phyloP scores from a whole-genome alignment of 2,113 vertebrate species.

The Leucoraja erinaceus region DNA sequence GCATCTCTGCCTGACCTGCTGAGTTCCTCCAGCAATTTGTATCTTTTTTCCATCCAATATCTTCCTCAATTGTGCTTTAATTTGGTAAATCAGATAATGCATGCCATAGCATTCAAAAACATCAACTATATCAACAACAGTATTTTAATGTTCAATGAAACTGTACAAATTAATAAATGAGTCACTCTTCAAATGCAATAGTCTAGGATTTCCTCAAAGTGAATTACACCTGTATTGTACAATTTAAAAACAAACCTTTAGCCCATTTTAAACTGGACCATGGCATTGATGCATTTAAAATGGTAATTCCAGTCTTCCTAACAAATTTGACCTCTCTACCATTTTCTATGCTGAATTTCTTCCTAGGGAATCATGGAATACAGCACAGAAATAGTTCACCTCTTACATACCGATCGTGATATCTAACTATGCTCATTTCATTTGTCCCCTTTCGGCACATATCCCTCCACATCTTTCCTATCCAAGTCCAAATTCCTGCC shows the following conservation, averaged over 20 bases:
- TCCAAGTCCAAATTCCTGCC: no score
- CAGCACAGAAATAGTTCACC: no score
- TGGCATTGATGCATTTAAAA: no score
- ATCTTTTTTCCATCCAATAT: not conserved
- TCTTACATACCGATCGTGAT: no score
- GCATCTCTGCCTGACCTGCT: no score
- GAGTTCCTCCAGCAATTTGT: no score
- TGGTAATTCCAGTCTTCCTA: not conserved
- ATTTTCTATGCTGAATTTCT: not conserved
- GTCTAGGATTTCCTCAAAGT: not conserved
- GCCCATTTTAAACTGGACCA: no score
- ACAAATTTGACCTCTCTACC: not conserved
- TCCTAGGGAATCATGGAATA: no score
- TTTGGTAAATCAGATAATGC: not conserved
- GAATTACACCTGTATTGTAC: not conserved
- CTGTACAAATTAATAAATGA: not conserved
- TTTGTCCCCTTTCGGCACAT: no score
- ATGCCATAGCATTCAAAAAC: not conserved
- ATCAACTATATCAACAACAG: no score
- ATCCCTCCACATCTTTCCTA: no score
- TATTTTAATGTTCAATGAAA: not conserved
- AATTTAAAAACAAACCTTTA: not conserved
- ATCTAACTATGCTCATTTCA: no score
- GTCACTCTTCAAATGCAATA: not conserved
- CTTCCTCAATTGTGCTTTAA: not conserved